A percentile compares a stretch with the other conserved stretches of the same genome.
Evolutionary conservation across 92 coral and sea anemone species (phyloP).

Genomic region (Parazoanthus darwini): DNA sequence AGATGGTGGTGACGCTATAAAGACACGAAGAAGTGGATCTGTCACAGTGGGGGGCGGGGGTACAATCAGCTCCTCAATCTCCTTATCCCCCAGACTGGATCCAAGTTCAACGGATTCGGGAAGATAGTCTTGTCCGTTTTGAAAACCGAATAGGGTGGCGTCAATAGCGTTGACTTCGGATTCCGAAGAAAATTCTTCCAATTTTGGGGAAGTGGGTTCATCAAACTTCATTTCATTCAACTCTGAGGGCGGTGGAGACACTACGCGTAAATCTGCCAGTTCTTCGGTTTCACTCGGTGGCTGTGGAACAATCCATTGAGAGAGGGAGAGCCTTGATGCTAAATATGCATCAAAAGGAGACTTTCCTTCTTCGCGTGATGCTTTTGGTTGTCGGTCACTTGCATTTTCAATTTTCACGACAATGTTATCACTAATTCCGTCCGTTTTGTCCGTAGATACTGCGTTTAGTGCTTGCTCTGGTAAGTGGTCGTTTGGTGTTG

Average conservation of each 20-base stretch:
- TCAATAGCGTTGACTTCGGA: neutral
- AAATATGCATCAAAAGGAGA: slow-evolving; percentile 16
- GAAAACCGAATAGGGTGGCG: slow-evolving; percentile 13
- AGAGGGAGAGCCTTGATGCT: slow-evolving; percentile 49
- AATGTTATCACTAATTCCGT: neutral
- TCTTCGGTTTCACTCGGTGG: slow-evolving; percentile 73
- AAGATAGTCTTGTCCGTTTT: neutral
- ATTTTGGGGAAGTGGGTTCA: neutral
- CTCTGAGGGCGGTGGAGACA: slow-evolving; percentile 70
- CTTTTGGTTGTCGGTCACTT: neutral
- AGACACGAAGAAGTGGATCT: slow-evolving; percentile 28
- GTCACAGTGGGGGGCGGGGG: slow-evolving; percentile 73
- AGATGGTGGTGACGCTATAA: slow-evolving; percentile 37
- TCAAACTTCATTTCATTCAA: slow-evolving; percentile 23
- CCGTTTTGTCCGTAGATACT: neutral
- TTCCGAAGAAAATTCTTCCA: slow-evolving; percentile 12
- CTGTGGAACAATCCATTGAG: slow-evolving; percentile 78
- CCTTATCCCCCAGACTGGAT: slow-evolving; percentile 44
- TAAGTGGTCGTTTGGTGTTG: neutral
- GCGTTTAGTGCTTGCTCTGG: neutral
- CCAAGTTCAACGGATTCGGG: slow-evolving; percentile 39
- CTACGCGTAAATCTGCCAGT: slow-evolving; percentile 64
- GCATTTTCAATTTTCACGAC: neutral
- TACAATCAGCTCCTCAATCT: slow-evolving; percentile 60
- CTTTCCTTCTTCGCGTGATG: neutral